These are phyloP conservation scores for Xiphophorus couchianus DNA, from an alignment of 2,113 vertebrate genomes.

Conservation along the genomic window DNA sequence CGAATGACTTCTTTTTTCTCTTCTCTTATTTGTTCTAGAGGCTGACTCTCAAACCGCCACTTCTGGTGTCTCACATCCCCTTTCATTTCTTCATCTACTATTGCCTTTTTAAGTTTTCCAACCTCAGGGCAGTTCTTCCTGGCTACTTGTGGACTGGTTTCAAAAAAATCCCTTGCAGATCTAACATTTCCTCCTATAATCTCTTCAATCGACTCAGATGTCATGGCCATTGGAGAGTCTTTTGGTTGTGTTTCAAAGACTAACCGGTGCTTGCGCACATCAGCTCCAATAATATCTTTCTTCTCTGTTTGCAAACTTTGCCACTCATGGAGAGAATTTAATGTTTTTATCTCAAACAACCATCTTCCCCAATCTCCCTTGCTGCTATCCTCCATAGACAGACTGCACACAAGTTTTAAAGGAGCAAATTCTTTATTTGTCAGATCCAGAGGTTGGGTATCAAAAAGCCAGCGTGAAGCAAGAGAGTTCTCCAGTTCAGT, in stretches of 20 bases:
- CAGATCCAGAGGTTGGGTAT: conserved; percentile 84
- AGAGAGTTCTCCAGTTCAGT: conserved; percentile 83
- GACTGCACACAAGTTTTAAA: conserved; percentile 83
- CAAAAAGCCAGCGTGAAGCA: conserved; percentile 86
- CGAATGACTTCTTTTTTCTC: conserved; percentile 82
- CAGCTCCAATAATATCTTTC: conserved; percentile 81
- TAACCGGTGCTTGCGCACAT: conserved; percentile 88
- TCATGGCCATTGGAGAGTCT: conserved; percentile 83
- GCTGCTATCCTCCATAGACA: conserved; percentile 85
- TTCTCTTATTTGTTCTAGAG: conserved; percentile 87
- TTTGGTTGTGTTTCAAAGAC: conserved; percentile 88
- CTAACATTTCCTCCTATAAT: conserved; percentile 89
- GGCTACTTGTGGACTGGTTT: conserved; percentile 82
- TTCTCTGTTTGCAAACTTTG: conserved; percentile 76
- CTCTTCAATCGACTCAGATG: conserved; percentile 71
- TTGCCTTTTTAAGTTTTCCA: conserved; percentile 80
- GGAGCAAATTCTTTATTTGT: conserved; percentile 78
- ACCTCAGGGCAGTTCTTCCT: conserved; percentile 79
- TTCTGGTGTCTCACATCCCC: conserved; percentile 88
- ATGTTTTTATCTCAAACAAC: conserved; percentile 88
- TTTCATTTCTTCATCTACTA: conserved; percentile 81
- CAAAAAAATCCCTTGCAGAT: conserved; percentile 86
- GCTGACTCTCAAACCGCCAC: conserved; percentile 88
- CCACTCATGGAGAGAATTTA: conserved; percentile 82
- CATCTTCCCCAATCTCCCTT: conserved; percentile 82